Evolutionary conservation across 2,888 invertebrate species (phyloP), one percentile per base, ranked within the genome.

Genomic region (Habroteleia sp.): DNA sequence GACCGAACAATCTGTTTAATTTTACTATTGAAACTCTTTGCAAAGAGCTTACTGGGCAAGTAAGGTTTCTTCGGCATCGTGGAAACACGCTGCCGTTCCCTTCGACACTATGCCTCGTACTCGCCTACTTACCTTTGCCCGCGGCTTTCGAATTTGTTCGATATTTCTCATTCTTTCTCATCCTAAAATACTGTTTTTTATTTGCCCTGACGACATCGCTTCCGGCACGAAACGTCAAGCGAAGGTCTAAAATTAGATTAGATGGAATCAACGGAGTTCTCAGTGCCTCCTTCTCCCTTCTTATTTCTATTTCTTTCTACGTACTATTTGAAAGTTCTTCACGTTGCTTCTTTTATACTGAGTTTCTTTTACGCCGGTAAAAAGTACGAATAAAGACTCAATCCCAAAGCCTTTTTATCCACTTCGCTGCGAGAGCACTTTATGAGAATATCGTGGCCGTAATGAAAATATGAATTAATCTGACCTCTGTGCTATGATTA

Each of bases 1-100:
- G 13, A 84, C 82, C 81, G 82, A 83, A 68, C 35, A 74, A 72
- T 77, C 73, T 81, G 82, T 83, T 85, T 84, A 84, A 84, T 83
- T 85, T 82, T 81, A 81, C 81, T 81, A 82, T 83, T 82, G 80
- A 63, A 84, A 82, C 82, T 84, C 80, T 48, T 31, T 60, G 23
- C 33, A 52, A 8, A 8, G 14, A 17, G 46, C 41, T 46, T 58
- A 8, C 39, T 48, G 65, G 48, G 29, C 42, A 42, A 25, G 39
- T 33, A 27, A 3, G 17, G 25, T 16, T 58, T 65, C 27, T 7
- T 44, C 39, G 29, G 29, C 41, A 39, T 58, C 41, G 39, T 65
- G 60, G 71, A 54, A 73, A 52, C 56, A 60, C 46, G 73, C 35
- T 54, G 39, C 14, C 42, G 29, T 39, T 46, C 54, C 31, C 31